A percentile compares a stretch with the other conserved stretches of the same genome.
These are phyloP conservation scores for Paramisgurnus dabryanus DNA, from an alignment of 2,113 vertebrate genomes.

Conservation along the genomic window DNA sequence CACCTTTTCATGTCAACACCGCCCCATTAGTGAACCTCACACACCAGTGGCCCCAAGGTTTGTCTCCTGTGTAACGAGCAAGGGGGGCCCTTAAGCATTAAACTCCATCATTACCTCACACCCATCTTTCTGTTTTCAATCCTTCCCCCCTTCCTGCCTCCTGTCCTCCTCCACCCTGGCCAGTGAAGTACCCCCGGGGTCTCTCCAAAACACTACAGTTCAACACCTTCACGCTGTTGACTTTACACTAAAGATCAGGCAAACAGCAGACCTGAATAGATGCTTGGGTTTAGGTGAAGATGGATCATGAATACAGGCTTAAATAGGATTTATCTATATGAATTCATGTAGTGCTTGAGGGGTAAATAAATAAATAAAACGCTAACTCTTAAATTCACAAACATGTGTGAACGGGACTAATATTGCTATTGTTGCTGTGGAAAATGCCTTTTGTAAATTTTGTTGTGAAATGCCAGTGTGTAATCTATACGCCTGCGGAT, in stretches of 20 bases:
- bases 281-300: not conserved
- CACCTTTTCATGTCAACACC: not conserved
- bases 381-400: not conserved
- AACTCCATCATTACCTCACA: conserved; percentile 44
- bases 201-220: not conserved
- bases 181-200: conserved; percentile 7
- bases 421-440: not conserved
- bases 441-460: not conserved
- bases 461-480: not conserved
- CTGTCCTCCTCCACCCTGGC: not conserved
- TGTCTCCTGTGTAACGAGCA: conserved; percentile 39
- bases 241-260: conserved; percentile 32
- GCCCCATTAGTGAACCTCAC: conserved; percentile 26
- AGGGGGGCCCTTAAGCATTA: conserved; percentile 28
- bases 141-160: conserved; percentile 5
- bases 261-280: conserved; percentile 5
- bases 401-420: not conserved
- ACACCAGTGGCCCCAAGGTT: not conserved
- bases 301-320: not conserved
- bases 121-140: not conserved
- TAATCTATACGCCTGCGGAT: not conserved
- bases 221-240: conserved; percentile 29
- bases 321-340: conserved; percentile 13
- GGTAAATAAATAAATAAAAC: not conserved
- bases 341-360: not conserved